Conservation (phyloP, 2,113 vertebrate genomes). For the Tetraodon nigroviridis region DNA sequence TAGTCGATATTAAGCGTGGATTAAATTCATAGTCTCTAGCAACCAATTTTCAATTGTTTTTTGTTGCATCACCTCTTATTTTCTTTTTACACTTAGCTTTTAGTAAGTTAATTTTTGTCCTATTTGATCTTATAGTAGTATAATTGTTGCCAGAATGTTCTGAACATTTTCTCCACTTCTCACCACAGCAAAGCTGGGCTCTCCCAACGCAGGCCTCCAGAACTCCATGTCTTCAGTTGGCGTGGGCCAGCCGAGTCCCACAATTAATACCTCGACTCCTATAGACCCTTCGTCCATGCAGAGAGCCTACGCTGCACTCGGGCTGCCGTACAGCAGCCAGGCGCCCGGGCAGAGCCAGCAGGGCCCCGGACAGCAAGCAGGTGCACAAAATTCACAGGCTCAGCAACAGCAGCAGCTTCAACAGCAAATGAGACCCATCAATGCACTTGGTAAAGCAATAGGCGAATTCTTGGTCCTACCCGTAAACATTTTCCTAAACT, state of each 20-base stretch:
- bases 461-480: neutral
- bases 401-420: constrained; percentile 76
- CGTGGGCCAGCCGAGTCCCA: constrained; percentile 83
- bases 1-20: too few relatives aligned
- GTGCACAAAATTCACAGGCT: constrained; percentile 72
- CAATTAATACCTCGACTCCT: constrained; percentile 86
- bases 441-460: constrained; percentile 77
- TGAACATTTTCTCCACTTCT: neutral
- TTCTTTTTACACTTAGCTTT: too few relatives aligned
- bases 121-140: too few relatives aligned
- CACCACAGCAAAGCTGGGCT: constrained; percentile 86
- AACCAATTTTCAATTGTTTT: too few relatives aligned
- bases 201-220: constrained; percentile 84
- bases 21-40: too few relatives aligned
- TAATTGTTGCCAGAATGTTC: neutral
- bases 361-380: constrained; percentile 80
- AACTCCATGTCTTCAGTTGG: constrained; percentile 77
- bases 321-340: constrained; percentile 94
- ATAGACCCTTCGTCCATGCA: constrained; percentile 99
- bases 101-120: too few relatives aligned
- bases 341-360: constrained; percentile 83
- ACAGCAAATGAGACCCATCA: constrained; percentile 91
- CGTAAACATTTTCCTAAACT: neutral
- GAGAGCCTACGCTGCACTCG: constrained; percentile 93
- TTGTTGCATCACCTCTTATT: too few relatives aligned